Conservation (phyloP, 1,140 invertebrate species). For the Diploscapter pachys region DNA sequence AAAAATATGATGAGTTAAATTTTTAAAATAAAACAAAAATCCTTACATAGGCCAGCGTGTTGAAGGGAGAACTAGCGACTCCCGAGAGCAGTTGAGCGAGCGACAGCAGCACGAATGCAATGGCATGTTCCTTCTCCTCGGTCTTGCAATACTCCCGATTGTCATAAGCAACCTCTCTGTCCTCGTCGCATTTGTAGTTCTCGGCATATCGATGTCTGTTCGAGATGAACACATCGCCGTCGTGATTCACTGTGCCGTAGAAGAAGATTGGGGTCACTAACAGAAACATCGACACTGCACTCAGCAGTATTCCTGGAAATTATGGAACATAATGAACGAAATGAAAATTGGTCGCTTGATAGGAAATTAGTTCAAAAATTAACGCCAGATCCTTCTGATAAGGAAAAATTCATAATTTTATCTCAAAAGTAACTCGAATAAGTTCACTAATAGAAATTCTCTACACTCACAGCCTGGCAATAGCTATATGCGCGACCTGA, state of each 20-base stretch:
- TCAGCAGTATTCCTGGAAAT: constrained; percentile 25
- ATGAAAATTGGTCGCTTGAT: too few relatives aligned
- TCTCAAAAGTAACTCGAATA: too few relatives aligned
- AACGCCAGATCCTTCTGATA: too few relatives aligned
- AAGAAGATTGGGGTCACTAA: constrained; percentile 25
- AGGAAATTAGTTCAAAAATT: too few relatives aligned
- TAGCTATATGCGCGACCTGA: too few relatives aligned
- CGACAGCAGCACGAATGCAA: constrained; percentile 23
- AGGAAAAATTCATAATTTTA: too few relatives aligned
- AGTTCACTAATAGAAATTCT: too few relatives aligned
- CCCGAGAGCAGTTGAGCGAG: constrained; percentile 27
- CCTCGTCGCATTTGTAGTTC: constrained; percentile 18
- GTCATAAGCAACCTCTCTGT: constrained; percentile 9
- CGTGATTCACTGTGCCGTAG: constrained; percentile 24
- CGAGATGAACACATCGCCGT: constrained; percentile 15
- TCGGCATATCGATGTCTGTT: constrained; percentile 19
- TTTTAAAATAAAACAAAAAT: too few relatives aligned
- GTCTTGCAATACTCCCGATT: constrained; percentile 18
- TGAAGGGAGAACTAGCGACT: constrained; percentile 29
- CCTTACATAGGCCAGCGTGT: constrained; percentile 24
- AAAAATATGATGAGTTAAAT: too few relatives aligned
- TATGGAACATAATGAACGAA: too few relatives aligned
- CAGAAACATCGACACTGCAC: constrained; percentile 34
- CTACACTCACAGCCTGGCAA: too few relatives aligned
- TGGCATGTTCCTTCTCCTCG: constrained; percentile 19